These are phyloP conservation scores for Corythornis leucogaster DNA, from an alignment of 2,797 vertebrate species.

Conservation along the genomic window DNA sequence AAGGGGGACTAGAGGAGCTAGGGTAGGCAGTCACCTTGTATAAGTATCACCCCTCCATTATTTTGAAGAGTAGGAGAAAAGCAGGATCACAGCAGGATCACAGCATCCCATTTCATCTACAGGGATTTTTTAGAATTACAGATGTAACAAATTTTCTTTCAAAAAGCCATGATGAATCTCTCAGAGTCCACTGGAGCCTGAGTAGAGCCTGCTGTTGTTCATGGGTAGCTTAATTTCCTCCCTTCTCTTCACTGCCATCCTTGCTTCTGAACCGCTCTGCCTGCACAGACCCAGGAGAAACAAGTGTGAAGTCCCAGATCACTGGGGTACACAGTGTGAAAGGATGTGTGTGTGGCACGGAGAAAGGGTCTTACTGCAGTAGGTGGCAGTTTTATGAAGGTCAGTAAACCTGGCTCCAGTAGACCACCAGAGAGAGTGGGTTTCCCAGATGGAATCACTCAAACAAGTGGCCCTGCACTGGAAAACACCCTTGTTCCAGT, in stretches of 20 bases:
- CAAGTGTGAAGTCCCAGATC: neutral
- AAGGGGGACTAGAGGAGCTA: neutral
- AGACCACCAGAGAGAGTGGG: constrained; percentile 5
- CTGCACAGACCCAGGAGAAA: neutral
- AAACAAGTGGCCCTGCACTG: neutral
- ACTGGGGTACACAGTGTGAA: neutral
- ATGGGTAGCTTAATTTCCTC: neutral
- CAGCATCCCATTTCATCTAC: neutral
- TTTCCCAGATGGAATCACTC: constrained; percentile 52
- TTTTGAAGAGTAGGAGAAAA: neutral
- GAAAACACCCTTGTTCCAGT: neutral
- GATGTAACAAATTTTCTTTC: neutral
- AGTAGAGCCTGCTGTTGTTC: neutral
- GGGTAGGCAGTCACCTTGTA: neutral
- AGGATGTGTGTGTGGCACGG: neutral
- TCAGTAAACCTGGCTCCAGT: constrained; percentile 4
- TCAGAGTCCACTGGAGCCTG: neutral
- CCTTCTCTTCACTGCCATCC: neutral
- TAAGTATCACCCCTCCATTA: neutral
- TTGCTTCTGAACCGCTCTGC: neutral
- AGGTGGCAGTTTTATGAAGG: neutral
- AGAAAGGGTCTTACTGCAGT: neutral
- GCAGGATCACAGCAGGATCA: neutral
- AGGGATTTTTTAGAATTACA: neutral
- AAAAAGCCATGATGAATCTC: neutral